Evolutionary conservation across 2,797 vertebrate genomes (phyloP).

Genomic region (Anguilla obscura): DNA sequence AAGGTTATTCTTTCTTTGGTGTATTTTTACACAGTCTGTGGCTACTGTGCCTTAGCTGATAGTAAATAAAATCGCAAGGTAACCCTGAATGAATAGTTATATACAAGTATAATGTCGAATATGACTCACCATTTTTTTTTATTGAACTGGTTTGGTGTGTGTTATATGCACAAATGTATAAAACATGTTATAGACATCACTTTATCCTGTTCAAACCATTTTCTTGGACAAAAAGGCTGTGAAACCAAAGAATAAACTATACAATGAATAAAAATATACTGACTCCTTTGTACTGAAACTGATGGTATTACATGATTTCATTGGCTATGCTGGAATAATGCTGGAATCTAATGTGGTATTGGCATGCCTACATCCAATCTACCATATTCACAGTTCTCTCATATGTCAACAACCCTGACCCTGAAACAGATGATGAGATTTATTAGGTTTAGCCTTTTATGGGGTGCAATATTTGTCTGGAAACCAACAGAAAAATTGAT

Average conservation of each 20-base stretch:
- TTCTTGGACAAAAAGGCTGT: neutral
- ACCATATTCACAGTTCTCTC: constrained; percentile 24
- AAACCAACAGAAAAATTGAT: constrained; percentile 62
- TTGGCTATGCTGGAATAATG: neutral
- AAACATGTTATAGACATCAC: neutral
- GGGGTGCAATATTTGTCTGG: constrained; percentile 43
- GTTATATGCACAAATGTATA: neutral
- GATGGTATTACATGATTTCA: neutral
- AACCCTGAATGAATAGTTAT: too few relatives aligned
- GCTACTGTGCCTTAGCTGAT: too few relatives aligned
- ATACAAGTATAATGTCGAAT: neutral
- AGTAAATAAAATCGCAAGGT: too few relatives aligned
- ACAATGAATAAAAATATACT: neutral
- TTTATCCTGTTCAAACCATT: neutral
- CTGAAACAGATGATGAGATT: constrained; percentile 37
- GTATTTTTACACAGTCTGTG: too few relatives aligned
- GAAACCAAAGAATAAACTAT: neutral
- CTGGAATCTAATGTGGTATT: neutral
- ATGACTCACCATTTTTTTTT: neutral
- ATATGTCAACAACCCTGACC: constrained; percentile 42
- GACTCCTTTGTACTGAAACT: neutral
- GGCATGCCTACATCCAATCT: constrained; percentile 6
- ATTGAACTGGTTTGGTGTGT: neutral
- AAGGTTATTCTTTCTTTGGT: neutral
- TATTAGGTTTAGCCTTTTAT: constrained; percentile 42